These are phyloP conservation scores for Diplogasteroides magnus DNA, from an alignment of 1,140 invertebrate species.

Conservation along the genomic window DNA sequence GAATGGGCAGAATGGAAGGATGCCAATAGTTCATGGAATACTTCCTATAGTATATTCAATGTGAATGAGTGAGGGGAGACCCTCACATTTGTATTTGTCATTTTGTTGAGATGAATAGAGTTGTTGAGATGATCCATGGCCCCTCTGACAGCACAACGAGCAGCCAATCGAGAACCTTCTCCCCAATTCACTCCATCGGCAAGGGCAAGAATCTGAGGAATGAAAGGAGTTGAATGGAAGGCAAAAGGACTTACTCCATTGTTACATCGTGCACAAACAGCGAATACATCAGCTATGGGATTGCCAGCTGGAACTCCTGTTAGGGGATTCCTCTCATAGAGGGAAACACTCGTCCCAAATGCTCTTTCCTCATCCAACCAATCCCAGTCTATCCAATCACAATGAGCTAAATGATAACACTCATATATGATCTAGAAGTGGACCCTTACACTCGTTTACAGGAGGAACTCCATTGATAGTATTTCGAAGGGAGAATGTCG, in stretches of 20 bases:
- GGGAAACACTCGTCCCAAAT: conserved; percentile 67
- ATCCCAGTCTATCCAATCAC: conserved; percentile 36
- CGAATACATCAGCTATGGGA: conserved; percentile 84
- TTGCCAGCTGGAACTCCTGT: conserved; percentile 71
- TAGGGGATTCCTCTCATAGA: conserved; percentile 74
- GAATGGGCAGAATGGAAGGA: conserved; percentile 81
- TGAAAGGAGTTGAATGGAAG: too few relatives aligned
- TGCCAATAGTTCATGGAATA: conserved; percentile 72
- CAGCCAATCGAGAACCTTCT: conserved; percentile 78
- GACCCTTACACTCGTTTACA: too few relatives aligned
- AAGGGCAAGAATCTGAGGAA: conserved; percentile 64
- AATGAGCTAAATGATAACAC: conserved; percentile 5
- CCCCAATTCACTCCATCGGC: conserved; percentile 93
- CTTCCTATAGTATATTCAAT: conserved; percentile 62
- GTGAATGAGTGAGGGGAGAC: background rate
- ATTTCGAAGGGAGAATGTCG: background rate
- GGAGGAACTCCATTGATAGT: conserved; percentile 2
- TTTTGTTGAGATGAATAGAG: conserved; percentile 65
- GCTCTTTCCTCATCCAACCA: conserved; percentile 60
- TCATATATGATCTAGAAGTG: background rate
- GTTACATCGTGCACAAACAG: conserved; percentile 72
- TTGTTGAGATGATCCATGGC: conserved; percentile 65
- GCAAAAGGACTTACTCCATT: conserved; percentile 67
- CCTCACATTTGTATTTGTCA: conserved; percentile 2
- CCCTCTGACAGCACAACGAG: conserved; percentile 78